Evolutionary conservation across 2,113 vertebrate species (phyloP).

Genomic region (Trogon melanurus): DNA sequence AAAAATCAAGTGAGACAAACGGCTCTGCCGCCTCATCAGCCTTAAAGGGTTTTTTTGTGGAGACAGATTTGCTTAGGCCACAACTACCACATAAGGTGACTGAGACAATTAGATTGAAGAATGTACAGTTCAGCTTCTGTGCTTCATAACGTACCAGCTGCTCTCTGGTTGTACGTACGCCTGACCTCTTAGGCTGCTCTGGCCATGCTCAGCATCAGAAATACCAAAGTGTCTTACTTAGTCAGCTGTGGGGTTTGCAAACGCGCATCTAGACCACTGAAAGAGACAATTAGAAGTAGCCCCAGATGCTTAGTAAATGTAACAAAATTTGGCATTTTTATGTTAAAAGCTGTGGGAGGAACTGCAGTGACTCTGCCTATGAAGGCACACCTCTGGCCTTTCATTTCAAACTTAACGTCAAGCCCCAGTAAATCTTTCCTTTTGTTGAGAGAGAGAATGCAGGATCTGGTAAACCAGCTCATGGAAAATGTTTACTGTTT

Average conservation of each 20-base stretch:
- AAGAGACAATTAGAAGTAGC: neutral
- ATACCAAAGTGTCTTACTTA: neutral
- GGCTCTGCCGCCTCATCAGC: neutral
- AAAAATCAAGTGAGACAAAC: neutral
- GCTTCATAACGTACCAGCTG: neutral
- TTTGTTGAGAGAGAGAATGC: neutral
- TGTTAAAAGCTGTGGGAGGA: neutral
- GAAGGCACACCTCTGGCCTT: neutral
- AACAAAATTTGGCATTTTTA: neutral
- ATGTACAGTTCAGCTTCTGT: neutral
- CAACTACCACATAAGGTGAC: neutral
- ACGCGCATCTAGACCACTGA: too few species aligned
- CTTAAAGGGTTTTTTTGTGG: neutral
- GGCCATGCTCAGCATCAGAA: neutral
- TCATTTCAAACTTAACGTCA: neutral
- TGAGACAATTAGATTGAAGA: neutral
- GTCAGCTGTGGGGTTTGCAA: neutral
- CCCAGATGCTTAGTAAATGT: neutral
- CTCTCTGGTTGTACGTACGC: neutral
- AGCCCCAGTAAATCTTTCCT: neutral
- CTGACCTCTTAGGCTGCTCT: neutral
- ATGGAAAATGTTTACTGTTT: conserved; percentile 36
- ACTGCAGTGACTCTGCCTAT: neutral
- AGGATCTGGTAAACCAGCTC: neutral
- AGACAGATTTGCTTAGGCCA: neutral